Evolutionary conservation across 1,140 invertebrate species (phyloP).

Genomic region (Nomia melanderi): DNA sequence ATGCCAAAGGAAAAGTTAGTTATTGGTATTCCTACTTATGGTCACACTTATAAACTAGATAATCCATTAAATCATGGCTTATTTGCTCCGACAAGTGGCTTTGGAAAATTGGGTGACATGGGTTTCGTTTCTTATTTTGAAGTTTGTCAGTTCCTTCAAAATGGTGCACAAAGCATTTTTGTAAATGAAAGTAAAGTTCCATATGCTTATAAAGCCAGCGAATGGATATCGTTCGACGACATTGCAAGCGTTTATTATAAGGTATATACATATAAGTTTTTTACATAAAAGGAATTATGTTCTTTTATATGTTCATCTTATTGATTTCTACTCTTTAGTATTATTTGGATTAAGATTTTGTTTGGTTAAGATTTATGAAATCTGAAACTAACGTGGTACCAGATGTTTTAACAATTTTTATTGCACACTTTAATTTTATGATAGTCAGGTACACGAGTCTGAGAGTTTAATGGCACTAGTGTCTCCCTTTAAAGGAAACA

Average conservation of each 20-base stretch:
- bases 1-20: constrained; percentile 92
- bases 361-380: no score
- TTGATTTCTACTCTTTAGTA: no score
- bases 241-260: constrained; percentile 87
- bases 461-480: no score
- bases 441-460: not conserved
- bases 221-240: constrained; percentile 96
- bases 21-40: constrained; percentile 94
- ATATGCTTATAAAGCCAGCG: constrained; percentile 86
- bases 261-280: constrained; percentile 73
- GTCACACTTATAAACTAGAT: constrained; percentile 88
- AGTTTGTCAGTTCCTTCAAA: constrained; percentile 85
- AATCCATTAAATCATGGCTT: constrained; percentile 85
- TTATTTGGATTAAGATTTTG: not conserved
- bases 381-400: no score
- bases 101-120: constrained; percentile 84
- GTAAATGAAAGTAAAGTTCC: constrained; percentile 88
- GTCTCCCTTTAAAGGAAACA: no score
- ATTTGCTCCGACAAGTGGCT: constrained; percentile 86
- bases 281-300: not conserved
- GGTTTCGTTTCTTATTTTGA: constrained; percentile 88
- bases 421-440: not conserved
- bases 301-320: no score
- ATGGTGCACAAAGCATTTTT: constrained; percentile 81
- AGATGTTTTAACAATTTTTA: not conserved